Conservation (phyloP, 2,888 invertebrate species). For the Tigriopus californicus region DNA sequence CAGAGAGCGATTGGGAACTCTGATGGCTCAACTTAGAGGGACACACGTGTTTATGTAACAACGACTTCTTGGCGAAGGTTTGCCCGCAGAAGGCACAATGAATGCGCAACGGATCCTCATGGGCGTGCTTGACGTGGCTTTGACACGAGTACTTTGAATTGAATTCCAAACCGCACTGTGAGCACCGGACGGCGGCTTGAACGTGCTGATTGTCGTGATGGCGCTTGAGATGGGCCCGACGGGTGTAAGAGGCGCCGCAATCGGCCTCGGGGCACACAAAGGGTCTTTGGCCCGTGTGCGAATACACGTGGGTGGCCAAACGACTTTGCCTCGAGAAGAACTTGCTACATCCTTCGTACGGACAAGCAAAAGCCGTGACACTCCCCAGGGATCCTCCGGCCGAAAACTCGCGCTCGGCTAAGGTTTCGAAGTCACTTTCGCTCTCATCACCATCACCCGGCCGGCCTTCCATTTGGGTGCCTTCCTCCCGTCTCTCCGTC, state of each 20-base stretch:
- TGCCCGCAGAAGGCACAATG: background rate
- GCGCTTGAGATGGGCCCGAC: background rate
- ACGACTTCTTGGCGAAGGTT: slow-evolving; percentile 1
- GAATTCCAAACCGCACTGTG: background rate
- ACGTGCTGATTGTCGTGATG: background rate
- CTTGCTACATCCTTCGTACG: background rate
- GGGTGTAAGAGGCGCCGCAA: background rate
- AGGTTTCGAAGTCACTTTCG: too few species aligned
- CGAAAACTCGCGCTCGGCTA: too few species aligned
- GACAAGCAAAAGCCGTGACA: too few species aligned
- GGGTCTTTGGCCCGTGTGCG: background rate
- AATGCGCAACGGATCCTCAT: background rate
- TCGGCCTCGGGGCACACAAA: background rate
- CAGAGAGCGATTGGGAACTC: background rate
- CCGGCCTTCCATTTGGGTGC: too few species aligned
- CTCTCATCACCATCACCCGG: too few species aligned
- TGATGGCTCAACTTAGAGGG: background rate
- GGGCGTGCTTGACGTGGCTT: too few species aligned
- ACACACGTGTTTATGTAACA: background rate
- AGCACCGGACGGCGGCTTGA: too few species aligned
- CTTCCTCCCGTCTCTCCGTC: too few species aligned
- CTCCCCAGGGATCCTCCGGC: too few species aligned
- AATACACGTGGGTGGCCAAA: background rate
- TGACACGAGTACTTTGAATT: too few species aligned
- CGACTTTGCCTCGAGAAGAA: background rate